These are phyloP conservation scores for Paratilapia polleni DNA, from an alignment of 2,113 vertebrate species.

Conservation along the genomic window DNA sequence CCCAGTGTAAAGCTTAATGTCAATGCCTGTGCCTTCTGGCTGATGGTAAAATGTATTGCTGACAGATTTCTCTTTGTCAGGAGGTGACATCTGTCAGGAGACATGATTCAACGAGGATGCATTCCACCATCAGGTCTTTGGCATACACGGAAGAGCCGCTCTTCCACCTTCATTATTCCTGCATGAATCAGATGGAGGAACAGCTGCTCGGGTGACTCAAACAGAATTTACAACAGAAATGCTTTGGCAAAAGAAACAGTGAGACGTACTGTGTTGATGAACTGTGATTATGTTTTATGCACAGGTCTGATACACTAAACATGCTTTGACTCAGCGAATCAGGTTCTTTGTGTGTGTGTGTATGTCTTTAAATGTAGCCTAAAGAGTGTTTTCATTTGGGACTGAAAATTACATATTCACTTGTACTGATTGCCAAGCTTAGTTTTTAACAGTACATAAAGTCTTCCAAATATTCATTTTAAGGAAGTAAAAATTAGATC, in stretches of 20 bases:
- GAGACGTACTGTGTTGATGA: neutral
- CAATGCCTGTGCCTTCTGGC: neutral
- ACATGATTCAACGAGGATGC: conserved; percentile 9
- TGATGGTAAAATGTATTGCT: neutral
- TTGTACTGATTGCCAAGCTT: neutral
- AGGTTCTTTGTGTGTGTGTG: neutral
- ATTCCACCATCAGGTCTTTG: conserved; percentile 30
- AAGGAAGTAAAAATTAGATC: too few species aligned
- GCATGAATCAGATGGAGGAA: conserved; percentile 44
- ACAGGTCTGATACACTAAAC: neutral
- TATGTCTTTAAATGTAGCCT: neutral
- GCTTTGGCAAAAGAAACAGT: neutral
- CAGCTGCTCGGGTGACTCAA: conserved; percentile 50
- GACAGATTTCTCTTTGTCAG: conserved; percentile 37
- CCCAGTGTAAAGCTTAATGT: neutral
- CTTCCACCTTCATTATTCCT: conserved; percentile 22
- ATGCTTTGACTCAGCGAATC: neutral
- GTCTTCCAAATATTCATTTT: neutral
- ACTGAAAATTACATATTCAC: neutral
- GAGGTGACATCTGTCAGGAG: conserved; percentile 44
- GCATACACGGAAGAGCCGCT: neutral
- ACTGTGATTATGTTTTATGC: neutral
- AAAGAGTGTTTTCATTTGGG: neutral
- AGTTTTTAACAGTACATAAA: neutral
- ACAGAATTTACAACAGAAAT: conserved; percentile 19